Conservation (phyloP, 2,113 vertebrate species). For the Pteruthius melanotis region DNA sequence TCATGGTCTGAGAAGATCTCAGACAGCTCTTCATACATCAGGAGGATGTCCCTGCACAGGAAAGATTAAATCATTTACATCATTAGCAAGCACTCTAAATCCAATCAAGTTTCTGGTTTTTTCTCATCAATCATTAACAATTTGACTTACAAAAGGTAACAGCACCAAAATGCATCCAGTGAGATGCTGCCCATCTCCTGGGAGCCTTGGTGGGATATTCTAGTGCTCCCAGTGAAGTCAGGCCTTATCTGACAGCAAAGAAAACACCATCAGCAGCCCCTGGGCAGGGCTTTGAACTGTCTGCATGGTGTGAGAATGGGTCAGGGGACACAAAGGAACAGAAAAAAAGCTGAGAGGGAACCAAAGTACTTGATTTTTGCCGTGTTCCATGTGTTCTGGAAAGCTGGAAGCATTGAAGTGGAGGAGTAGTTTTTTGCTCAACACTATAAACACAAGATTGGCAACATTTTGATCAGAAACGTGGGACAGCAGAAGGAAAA, state of each 20-base stretch:
- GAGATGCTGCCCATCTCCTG: not conserved
- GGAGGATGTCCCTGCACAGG: conserved; percentile 81
- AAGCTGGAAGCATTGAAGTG: not conserved
- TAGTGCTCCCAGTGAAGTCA: not conserved
- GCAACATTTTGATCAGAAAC: not conserved
- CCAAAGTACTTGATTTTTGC: not conserved
- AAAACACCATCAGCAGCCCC: not conserved
- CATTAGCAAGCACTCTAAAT: not conserved
- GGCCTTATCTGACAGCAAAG: not conserved
- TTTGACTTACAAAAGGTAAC: not conserved
- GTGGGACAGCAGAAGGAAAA: not conserved
- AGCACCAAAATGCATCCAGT: not conserved
- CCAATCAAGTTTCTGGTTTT: not conserved
- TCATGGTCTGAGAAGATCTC: conserved; percentile 94
- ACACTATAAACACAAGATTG: not conserved
- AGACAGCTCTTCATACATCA: conserved; percentile 91
- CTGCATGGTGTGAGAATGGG: not conserved
- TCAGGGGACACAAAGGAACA: not conserved
- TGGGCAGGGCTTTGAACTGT: not conserved
- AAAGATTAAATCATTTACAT: not conserved
- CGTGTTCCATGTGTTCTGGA: not conserved
- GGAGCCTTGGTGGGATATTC: not conserved
- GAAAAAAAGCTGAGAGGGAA: not conserved
- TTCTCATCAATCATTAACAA: not conserved
- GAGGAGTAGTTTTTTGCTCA: not conserved